A percentile compares a stretch with the other conserved stretches of the same genome.
Evolutionary conservation across 2,113 vertebrate genomes (phyloP).

Genomic region (Promerops cafer): DNA sequence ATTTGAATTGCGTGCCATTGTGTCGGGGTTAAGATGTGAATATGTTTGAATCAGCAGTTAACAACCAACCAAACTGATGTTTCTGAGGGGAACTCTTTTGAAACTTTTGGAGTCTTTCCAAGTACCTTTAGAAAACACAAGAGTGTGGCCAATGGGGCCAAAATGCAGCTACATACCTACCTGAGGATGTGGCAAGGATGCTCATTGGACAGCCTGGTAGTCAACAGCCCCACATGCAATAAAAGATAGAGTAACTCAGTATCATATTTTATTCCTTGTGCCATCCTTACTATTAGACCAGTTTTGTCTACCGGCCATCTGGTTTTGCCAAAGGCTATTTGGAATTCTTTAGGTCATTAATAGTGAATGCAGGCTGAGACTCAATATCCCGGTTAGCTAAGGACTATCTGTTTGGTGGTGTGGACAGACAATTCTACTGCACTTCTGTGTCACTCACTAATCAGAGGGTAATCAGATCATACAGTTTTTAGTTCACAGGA

Average conservation of each 20-base stretch:
- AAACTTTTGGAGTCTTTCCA: not conserved
- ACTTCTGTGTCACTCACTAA: not conserved
- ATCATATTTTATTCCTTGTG: not conserved
- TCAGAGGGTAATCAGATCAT: not conserved
- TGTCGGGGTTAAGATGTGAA: not conserved
- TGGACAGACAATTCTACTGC: not conserved
- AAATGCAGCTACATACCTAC: not conserved
- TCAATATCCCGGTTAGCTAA: not conserved
- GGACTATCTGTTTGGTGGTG: not conserved
- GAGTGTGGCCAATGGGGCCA: not conserved
- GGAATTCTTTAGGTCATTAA: not conserved
- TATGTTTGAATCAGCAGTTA: not conserved
- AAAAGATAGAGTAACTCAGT: not conserved
- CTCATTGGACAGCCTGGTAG: not conserved
- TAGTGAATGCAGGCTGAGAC: not conserved
- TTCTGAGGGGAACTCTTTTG: not conserved
- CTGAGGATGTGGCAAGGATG: not conserved
- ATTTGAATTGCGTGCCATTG: not conserved
- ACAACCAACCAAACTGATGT: not conserved
- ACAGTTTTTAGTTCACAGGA: not conserved
- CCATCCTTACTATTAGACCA: not conserved
- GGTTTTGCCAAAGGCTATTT: not conserved
- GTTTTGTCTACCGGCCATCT: not conserved
- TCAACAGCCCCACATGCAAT: not conserved
- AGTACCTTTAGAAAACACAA: not conserved